A percentile compares a stretch with the other conserved stretches of the same genome.
phyloP scores from a whole-genome alignment of 2,888 invertebrate genomes.

The Harpalus rufipes region DNA sequence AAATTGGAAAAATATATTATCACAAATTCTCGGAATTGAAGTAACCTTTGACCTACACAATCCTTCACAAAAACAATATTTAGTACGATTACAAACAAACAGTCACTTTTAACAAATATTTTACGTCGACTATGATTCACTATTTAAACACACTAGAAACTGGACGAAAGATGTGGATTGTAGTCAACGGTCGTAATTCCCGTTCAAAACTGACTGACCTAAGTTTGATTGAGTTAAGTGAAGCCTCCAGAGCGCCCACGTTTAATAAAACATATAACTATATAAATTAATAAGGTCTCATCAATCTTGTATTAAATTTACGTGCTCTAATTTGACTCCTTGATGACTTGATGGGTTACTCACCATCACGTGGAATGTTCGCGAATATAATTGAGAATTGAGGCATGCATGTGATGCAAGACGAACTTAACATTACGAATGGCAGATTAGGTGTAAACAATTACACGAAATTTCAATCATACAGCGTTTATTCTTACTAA shows the following conservation, averaged over 20 bases:
- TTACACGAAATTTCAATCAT: too few species aligned
- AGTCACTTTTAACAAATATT: slow-evolving; percentile 40
- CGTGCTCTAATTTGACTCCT: slow-evolving; percentile 15
- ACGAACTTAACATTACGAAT: not conserved
- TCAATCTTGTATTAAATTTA: slow-evolving; percentile 35
- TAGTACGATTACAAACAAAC: slow-evolving; percentile 28
- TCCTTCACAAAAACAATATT: slow-evolving; percentile 18
- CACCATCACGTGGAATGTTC: slow-evolving; percentile 1
- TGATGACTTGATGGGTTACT: not conserved
- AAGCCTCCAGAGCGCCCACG: slow-evolving; percentile 36
- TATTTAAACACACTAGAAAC: slow-evolving; percentile 1
- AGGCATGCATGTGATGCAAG: not conserved
- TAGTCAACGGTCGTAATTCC: not conserved
- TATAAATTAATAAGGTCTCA: slow-evolving; percentile 60
- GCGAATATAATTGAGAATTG: not conserved
- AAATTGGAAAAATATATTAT: slow-evolving; percentile 12
- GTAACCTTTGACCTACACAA: slow-evolving; percentile 40
- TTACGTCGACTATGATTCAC: slow-evolving; percentile 29
- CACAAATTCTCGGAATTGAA: slow-evolving; percentile 45
- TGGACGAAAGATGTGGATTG: not conserved
- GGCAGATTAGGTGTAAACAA: not conserved
- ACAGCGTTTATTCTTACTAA: too few species aligned
- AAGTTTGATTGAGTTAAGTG: slow-evolving; percentile 43
- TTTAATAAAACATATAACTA: slow-evolving; percentile 55
- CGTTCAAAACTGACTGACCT: slow-evolving; percentile 36